phyloP scores from a whole-genome alignment of 1,140 invertebrate species.

The Leptinotarsa lineolata region DNA sequence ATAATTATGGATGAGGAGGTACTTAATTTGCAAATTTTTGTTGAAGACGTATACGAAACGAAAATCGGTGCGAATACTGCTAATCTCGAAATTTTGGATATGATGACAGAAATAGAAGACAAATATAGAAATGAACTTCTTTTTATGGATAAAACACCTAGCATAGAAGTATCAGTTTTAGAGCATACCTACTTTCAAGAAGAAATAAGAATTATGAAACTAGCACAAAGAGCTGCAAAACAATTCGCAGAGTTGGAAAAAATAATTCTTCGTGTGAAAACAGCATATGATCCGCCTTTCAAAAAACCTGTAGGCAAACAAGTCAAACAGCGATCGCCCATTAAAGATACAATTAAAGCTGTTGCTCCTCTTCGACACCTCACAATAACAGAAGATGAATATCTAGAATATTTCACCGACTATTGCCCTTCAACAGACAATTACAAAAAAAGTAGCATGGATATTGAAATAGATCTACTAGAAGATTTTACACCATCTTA shows the following conservation, averaged over 20 bases:
- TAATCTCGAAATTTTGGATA: slow-evolving; percentile 60
- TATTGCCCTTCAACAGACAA: slow-evolving; percentile 40
- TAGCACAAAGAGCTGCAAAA: slow-evolving; percentile 63
- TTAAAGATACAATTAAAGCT: slow-evolving; percentile 33
- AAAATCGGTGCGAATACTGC: slow-evolving; percentile 63
- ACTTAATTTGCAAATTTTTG: slow-evolving; percentile 63
- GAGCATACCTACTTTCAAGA: slow-evolving; percentile 57
- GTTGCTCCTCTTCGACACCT: slow-evolving; percentile 33
- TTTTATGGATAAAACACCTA: slow-evolving; percentile 25
- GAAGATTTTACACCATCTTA: too few species aligned
- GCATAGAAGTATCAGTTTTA: neutral
- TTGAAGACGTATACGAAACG: slow-evolving; percentile 69
- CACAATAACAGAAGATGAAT: slow-evolving; percentile 46
- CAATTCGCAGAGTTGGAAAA: slow-evolving; percentile 62
- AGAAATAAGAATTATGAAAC: slow-evolving; percentile 62
- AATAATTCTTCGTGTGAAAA: slow-evolving; percentile 60
- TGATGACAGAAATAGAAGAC: slow-evolving; percentile 66
- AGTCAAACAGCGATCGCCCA: slow-evolving; percentile 42
- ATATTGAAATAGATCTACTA: too few species aligned
- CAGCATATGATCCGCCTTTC: slow-evolving; percentile 60
- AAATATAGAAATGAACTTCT: slow-evolving; percentile 59
- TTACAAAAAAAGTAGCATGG: too few species aligned
- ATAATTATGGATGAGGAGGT: slow-evolving; percentile 63
- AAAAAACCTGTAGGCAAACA: slow-evolving; percentile 35
- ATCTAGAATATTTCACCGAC: slow-evolving; percentile 49